Base-by-base conservation (phyloP, 1,140 invertebrate genomes). In the Oryctes rhinoceros region DNA sequence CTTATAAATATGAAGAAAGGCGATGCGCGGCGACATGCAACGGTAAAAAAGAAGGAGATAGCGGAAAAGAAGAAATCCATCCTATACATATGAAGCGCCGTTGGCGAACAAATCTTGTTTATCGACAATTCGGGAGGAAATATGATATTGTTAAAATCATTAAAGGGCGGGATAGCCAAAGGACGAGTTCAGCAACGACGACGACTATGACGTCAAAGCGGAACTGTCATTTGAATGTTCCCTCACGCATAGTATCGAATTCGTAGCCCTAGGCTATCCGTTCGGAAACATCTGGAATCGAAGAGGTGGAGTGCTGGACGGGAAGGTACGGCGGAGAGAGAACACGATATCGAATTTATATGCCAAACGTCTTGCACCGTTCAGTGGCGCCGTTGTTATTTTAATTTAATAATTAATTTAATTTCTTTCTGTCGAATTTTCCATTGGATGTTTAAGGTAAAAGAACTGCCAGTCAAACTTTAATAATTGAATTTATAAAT, bases 121-220 rank as follows among this genome's bases (percentile, higher is more conserved):
- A 67, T 67, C 65, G 30, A 67, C 20, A 4, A 67, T 67, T 67
- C 65, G 18, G 65, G 30, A 24, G 20, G 20, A 67, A 67, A 67
- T 67, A 24, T 67, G 65, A 67, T 67, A 67, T 67, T 67, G 65
- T 67, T 67, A 67, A 67, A 67, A 35, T 67, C 65, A 67, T 67
- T 67, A 67, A 67, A 67, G 15, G 18, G 20, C 20, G 20, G 65
- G 65, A 15, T 67, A 53, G 49, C 65, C 65, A 24, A 35, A 67
- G 65, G 65, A 67, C 20, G 24, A 67, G 65, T 67, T 67, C 10
- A 67, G 65, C 5, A 35, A 67, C 18, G 18, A 4, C 65, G 65
- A 67, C 65, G 7, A 18, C 65, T 53, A 48, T 48, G 49, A 53
- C 49, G 30, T 11, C 20, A 67, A 67, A 44, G 11, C 65, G 65